phyloP scores from a whole-genome alignment of 2,113 vertebrate species.

The Beaufortia kweichowensis region DNA sequence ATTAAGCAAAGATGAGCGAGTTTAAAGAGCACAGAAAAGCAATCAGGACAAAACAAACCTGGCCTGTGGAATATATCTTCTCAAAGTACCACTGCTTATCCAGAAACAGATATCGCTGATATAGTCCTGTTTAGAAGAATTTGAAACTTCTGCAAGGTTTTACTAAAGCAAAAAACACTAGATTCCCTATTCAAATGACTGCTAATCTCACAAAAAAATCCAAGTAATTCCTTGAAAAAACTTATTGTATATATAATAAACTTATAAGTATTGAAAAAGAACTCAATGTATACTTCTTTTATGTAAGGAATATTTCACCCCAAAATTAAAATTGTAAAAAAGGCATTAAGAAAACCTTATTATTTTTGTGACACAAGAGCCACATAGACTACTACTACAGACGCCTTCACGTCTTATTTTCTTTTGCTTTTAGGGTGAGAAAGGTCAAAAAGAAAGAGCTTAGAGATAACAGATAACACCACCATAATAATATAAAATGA shows the following conservation, averaged over 20 bases:
- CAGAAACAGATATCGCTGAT: background rate
- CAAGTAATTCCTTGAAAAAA: too few relatives aligned
- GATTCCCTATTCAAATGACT: background rate
- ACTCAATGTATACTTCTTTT: too few relatives aligned
- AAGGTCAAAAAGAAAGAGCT: background rate
- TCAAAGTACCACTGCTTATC: background rate
- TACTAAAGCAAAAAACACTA: background rate
- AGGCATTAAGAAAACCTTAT: background rate
- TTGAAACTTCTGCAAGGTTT: background rate
- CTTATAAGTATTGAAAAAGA: too few relatives aligned
- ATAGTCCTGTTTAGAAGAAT: background rate
- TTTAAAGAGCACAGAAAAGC: constrained; percentile 28
- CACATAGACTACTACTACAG: too few relatives aligned
- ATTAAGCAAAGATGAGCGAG: constrained; percentile 44
- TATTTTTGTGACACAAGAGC: too few relatives aligned
- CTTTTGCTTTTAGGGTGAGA: too few relatives aligned
- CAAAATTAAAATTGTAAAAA: too few relatives aligned
- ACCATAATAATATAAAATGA: too few relatives aligned
- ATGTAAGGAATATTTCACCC: background rate
- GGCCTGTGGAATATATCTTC: constrained; percentile 16
- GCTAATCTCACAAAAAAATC: too few relatives aligned
- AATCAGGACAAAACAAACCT: constrained; percentile 27
- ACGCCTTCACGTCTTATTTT: too few relatives aligned
- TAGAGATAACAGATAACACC: too few relatives aligned
- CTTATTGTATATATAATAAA: too few relatives aligned